Evolutionary conservation across 1,140 invertebrate genomes (phyloP), one percentile per base, ranked within the genome.

Genomic region (Laodelphax striatellus): DNA sequence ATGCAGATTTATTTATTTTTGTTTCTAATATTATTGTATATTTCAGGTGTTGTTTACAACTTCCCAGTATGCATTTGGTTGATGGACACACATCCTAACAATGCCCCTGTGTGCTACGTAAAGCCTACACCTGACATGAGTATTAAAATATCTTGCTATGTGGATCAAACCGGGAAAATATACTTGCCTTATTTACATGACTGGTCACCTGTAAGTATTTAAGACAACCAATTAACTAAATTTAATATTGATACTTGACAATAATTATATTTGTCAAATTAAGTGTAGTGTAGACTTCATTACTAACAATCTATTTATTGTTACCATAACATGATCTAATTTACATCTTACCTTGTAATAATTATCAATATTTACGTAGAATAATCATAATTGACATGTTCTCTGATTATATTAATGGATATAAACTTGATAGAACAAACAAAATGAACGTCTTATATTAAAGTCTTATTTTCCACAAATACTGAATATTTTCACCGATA

Each of bases 51-150:
- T 55, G 80, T 75, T 16, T 99, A 99, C 75, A 94, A 99, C 76
- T 99, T 99, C 75, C 97, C 97, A 41, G 84, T 99, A 24, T 88
- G 87, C 72, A 87, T 99, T 67, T 98, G 93, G 91, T 70, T 99
- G 28, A 86, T 96, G 82, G 93, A 99, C 70, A 97, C 92, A 24
- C 92, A 99, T 81, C 97, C 97, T 1, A 84, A 91, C 70, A 90
- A 96, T 76, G 90, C 94, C 17, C 97, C 97, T n/a, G 89, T 98
- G 73, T 97, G 94, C 70, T 99, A 90, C 75, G 97, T 99, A 0
- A 91, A 86, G 74, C 97, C 97, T 42, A 99, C 97, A 5, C 61
- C 82, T 56, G 90, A 91, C 62, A 99, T 99, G 97, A 82, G 85
- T 57, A 95, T 99, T 61, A 97, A 96, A 79, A 83, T 88, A 17